These are phyloP conservation scores for Tachypleus tridentatus DNA, from an alignment of 1,140 invertebrate genomes.

Conservation along the genomic window DNA sequence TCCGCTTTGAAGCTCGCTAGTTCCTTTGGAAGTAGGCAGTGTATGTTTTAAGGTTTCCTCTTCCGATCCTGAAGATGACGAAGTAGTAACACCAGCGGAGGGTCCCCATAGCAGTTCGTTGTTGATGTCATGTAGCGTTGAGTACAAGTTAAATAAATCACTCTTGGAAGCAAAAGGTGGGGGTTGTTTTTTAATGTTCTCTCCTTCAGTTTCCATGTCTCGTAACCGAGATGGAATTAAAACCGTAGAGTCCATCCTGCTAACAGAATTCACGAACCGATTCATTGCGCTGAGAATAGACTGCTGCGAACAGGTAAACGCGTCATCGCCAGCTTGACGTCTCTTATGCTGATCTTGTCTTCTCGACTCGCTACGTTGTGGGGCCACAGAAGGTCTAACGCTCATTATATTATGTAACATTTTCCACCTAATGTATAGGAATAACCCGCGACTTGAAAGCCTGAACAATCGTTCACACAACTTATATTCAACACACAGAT, in stretches of 20 bases:
- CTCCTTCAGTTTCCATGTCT: constrained; percentile 51
- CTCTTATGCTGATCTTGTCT: too few relatives aligned
- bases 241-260: constrained; percentile 78
- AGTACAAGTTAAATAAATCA: constrained; percentile 67
- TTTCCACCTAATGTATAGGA: too few relatives aligned
- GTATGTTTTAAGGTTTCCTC: too few relatives aligned
- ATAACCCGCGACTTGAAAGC: too few relatives aligned
- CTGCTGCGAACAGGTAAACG: constrained; percentile 41
- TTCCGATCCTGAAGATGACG: constrained; percentile 4
- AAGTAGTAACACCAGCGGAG: constrained; percentile 28
- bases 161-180: constrained; percentile 37
- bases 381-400: too few relatives aligned
- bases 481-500: too few relatives aligned
- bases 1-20: constrained; percentile 21
- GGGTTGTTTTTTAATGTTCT: constrained; percentile 34
- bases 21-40: too few relatives aligned
- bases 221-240: constrained; percentile 70
- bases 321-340: not conserved
- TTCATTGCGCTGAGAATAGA: constrained; percentile 78
- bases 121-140: constrained; percentile 68
- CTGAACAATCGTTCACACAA: too few relatives aligned
- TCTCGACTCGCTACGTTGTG: too few relatives aligned
- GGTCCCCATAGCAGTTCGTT: constrained; percentile 65
- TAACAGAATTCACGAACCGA: constrained; percentile 71
- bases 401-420: too few relatives aligned